phyloP scores from a whole-genome alignment of 2,113 vertebrate genomes.

The Scolopax mira region DNA sequence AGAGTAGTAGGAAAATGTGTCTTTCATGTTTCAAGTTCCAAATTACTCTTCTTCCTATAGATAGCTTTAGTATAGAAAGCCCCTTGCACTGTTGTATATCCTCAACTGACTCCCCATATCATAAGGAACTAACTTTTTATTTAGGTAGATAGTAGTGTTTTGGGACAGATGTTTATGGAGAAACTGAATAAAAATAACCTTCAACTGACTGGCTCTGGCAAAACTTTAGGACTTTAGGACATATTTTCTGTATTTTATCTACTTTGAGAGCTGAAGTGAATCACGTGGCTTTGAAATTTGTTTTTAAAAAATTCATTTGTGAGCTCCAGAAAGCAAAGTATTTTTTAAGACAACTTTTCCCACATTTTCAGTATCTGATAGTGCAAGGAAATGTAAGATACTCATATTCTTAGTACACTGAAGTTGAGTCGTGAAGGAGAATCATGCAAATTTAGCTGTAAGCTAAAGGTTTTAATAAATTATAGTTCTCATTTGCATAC shows the following conservation, averaged over 20 bases:
- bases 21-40: background rate
- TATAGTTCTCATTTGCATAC: background rate
- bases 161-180: background rate
- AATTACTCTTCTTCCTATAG: background rate
- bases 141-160: background rate
- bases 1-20: background rate
- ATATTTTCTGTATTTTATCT: background rate
- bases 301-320: background rate
- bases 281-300: background rate
- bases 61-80: background rate
- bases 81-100: background rate
- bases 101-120: background rate
- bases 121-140: background rate
- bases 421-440: background rate
- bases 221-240: background rate
- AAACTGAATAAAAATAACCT: background rate
- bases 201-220: background rate
- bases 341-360: background rate
- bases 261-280: conserved; percentile 35
- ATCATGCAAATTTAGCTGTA: background rate
- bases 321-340: background rate
- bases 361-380: background rate
- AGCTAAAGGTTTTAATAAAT: background rate
- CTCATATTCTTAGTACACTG: background rate
- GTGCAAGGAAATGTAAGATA: background rate